Conservation (phyloP, 2,888 invertebrate species). For the Podotricha telesiphe region DNA sequence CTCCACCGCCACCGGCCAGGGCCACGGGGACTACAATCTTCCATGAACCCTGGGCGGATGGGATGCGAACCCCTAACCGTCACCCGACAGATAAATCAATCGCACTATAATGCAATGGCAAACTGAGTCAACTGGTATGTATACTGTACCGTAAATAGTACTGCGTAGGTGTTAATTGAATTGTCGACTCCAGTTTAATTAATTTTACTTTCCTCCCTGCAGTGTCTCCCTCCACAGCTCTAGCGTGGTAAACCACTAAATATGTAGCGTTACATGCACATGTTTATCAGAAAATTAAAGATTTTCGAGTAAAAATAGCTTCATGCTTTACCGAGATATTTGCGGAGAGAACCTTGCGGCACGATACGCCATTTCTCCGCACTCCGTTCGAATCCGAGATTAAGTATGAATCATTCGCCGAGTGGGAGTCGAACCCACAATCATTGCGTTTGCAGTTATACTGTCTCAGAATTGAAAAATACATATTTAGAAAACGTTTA, state of each 20-base stretch:
- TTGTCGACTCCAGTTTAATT: constrained; percentile 29
- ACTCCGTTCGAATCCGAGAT: too few relatives aligned
- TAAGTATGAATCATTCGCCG: too few relatives aligned
- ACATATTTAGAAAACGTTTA: too few relatives aligned
- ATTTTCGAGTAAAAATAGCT: neutral
- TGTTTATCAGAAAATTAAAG: neutral
- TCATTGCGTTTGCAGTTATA: too few relatives aligned
- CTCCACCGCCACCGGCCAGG: too few relatives aligned
- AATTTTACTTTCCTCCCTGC: constrained; percentile 24
- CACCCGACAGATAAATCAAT: neutral
- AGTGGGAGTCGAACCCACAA: too few relatives aligned
- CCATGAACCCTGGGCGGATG: too few relatives aligned
- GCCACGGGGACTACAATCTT: too few relatives aligned
- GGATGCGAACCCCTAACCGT: neutral
- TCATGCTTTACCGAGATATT: too few relatives aligned
- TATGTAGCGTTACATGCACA: neutral
- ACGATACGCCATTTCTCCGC: too few relatives aligned
- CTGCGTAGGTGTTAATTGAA: constrained; percentile 27
- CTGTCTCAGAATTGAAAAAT: too few relatives aligned
- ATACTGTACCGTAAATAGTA: constrained; percentile 2
- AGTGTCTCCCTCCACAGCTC: constrained; percentile 11
- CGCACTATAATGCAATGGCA: neutral
- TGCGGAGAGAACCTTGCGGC: too few relatives aligned
- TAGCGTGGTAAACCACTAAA: constrained; percentile 10
- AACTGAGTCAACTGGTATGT: neutral